Conservation (phyloP, 2,113 vertebrate genomes). For the Crotalus helleri region DNA sequence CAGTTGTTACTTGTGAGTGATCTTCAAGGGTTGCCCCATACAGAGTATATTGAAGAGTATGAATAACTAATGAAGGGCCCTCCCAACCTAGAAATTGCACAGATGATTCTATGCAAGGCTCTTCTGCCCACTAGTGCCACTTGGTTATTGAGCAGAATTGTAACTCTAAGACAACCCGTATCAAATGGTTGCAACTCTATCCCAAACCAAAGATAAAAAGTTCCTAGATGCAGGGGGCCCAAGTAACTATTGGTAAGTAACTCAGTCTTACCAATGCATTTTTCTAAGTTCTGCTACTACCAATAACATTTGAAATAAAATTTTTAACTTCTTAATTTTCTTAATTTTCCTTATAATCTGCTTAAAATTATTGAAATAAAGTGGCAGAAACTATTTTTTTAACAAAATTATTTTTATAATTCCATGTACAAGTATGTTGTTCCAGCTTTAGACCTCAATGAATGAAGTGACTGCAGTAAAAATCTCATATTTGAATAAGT, state of each 20-base stretch:
- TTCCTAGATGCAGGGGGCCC: not conserved
- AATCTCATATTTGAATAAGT: slow-evolving; percentile 21
- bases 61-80: not conserved
- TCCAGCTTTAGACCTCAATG: slow-evolving; percentile 26
- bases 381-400: too few relatives aligned
- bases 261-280: not conserved
- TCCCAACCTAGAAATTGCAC: not conserved
- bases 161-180: not conserved
- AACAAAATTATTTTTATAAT: not conserved
- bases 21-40: not conserved
- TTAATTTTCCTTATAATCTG: not conserved
- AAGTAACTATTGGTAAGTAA: not conserved
- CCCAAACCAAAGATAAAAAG: not conserved
- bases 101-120: not conserved
- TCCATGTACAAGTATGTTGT: not conserved
- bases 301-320: not conserved
- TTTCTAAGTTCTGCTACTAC: not conserved
- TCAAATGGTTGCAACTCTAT: not conserved
- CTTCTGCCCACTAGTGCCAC: not conserved
- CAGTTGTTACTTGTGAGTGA: not conserved
- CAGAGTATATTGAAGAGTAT: not conserved
- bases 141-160: not conserved
- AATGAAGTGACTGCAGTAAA: slow-evolving; percentile 42
- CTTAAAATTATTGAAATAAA: not conserved
- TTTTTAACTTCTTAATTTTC: not conserved